Evolutionary conservation across 2,888 invertebrate species (phyloP), one percentile per base, ranked within the genome.

Genomic region (Eurytoma californica): DNA sequence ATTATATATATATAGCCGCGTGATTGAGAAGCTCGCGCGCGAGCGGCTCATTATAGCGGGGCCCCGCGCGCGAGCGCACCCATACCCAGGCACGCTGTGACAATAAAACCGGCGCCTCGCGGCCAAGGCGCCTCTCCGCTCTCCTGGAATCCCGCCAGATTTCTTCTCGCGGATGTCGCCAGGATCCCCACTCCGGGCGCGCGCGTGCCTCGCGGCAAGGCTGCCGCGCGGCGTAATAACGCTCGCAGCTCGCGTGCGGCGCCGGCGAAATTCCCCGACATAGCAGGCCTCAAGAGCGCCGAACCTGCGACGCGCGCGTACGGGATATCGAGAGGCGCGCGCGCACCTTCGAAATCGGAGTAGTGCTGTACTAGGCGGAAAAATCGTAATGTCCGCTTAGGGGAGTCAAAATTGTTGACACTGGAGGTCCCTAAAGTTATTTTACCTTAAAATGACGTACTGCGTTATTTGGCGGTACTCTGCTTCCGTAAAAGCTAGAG

Each of bases 141-240:
- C 70, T 24, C 49, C 24, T 70, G 60, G 60, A 70, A 70, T 70
- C 70, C 18, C 18, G 70, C 60, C 60, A 60, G 60, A 70, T 70
- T 49, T 60, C 49, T 51, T 69, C 39, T 39, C 68, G 18, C 30
- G 57, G 57, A 68, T 68, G 24, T 67, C 67, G 14, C n/a, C n/a
- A 3, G 24, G 24, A 0, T 53, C n/a, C 53, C n/a, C 53, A n/a
- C 53, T 53, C 53, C 53, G 39, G 7, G 39, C 7, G 39, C 39
- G 39, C 39, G 39, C 39, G 39, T 39, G 39, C 39, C 39, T 9
- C 39, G 39, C 39, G 39, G 9, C 39, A 39, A 39, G 39, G 39
- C 39, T 53, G 14, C n/a, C 18, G 16, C 18, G 49, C 49, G 13
- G 60, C 49, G 49, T 60, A 70, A 70, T 70, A 70, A 70, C 49